These are phyloP conservation scores for Polydrusus cervinus DNA, from an alignment of 2,888 invertebrate species.

Conservation along the genomic window DNA sequence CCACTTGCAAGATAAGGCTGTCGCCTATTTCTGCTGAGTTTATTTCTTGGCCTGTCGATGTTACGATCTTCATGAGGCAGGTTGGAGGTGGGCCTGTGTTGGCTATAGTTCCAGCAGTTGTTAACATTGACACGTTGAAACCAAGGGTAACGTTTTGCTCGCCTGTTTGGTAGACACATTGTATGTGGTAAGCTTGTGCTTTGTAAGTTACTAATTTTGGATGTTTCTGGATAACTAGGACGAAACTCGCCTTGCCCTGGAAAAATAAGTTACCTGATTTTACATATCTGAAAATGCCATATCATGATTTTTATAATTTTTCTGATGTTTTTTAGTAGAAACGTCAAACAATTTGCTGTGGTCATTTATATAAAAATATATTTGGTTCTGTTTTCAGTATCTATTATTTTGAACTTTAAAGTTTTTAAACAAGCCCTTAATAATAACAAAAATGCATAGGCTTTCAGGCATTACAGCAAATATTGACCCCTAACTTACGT, in stretches of 20 bases:
- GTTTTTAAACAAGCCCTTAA: too few relatives aligned
- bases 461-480: not conserved
- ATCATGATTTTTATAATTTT: constrained; percentile 19
- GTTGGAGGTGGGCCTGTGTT: constrained; percentile 96
- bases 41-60: constrained; percentile 89
- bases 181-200: constrained; percentile 96
- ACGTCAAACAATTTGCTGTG: not conserved
- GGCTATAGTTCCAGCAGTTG: constrained; percentile 95
- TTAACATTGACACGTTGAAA: constrained; percentile 96
- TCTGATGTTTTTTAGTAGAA: not conserved
- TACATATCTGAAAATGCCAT: too few relatives aligned
- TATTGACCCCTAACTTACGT: constrained; percentile 76
- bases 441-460: not conserved
- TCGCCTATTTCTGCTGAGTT: constrained; percentile 94
- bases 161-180: constrained; percentile 95
- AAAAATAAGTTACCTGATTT: constrained; percentile 55
- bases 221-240: constrained; percentile 96
- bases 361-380: too few relatives aligned
- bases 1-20: constrained; percentile 81
- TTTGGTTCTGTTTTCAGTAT: too few relatives aligned
- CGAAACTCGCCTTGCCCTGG: constrained; percentile 92
- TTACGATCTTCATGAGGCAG: constrained; percentile 93
- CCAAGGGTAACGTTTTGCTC: constrained; percentile 94
- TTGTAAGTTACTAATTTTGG: constrained; percentile 95
- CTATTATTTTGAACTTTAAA: too few relatives aligned